Evolutionary conservation across 2,113 vertebrate genomes (phyloP).

Genomic region (Henicopernis longicauda): DNA sequence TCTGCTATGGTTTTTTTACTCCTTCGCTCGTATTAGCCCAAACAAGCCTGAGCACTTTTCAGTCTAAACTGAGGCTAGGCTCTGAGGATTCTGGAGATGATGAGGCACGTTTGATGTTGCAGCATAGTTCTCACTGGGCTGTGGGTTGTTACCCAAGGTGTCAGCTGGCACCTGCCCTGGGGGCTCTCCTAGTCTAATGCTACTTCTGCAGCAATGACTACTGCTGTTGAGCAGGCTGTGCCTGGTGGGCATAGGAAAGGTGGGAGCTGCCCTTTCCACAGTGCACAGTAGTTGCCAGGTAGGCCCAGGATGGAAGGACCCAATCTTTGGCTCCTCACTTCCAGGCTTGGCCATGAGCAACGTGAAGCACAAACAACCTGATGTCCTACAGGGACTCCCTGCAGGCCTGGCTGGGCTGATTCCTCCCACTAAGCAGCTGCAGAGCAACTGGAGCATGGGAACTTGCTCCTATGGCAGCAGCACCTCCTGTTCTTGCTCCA

Average conservation of each 20-base stretch:
- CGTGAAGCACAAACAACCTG: neutral
- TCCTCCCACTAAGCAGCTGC: neutral
- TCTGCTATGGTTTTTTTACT: neutral
- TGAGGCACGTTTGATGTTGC: neutral
- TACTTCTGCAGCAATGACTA: neutral
- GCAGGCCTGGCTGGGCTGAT: neutral
- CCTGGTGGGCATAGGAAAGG: neutral
- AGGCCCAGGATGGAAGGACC: neutral
- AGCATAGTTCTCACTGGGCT: neutral
- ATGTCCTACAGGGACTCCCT: neutral
- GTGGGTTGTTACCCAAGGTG: neutral
- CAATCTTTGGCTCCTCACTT: neutral
- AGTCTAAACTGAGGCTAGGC: neutral
- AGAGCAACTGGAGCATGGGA: neutral
- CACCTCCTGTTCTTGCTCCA: neutral
- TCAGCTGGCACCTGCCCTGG: neutral
- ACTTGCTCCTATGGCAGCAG: neutral
- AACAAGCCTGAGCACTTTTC: neutral
- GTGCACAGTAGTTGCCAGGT: neutral
- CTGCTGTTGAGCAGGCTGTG: neutral
- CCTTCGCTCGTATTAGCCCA: neutral
- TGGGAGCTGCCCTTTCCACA: neutral
- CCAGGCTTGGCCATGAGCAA: neutral
- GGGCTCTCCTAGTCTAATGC: neutral
- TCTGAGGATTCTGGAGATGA: neutral